Base-by-base conservation (phyloP, 2,113 vertebrate genomes). In the Lepidothrix coronata region DNA sequence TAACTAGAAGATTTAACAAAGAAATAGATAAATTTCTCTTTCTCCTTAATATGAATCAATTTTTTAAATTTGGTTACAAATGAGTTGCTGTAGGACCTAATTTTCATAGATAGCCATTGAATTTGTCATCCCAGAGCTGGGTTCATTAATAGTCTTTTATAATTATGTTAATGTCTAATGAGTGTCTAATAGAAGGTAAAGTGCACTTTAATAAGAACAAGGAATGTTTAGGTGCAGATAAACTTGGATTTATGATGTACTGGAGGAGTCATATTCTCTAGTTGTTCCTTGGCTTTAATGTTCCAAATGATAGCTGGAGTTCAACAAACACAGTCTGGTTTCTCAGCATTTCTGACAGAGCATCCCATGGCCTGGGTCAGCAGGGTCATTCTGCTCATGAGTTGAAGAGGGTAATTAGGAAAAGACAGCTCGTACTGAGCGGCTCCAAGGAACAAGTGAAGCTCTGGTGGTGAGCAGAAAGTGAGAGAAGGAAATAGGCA, bases 261-360 rank as follows among this genome's bases (percentile, higher is more conserved):
- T 72, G 0, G 0, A 39, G n/a, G 51, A 8, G 23, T n/a, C 0
- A 1, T 30, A 13, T 55, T 71, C 48, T 62, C 4, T 54, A 59
- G 27, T 33, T 62, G 63, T 54, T 83, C 25, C 61, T 85, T 89
- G 72, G 20, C 46, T 85, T 73, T 58, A 25, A 39, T 61, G 51
- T 92, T 88, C 55, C 79, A 80, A 65, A 12, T 81, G 76, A 35
- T 31, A 92, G 33, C 25, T 44, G 54, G 55, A 46, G 74, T 48
- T 88, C 25, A 61, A 55, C 77, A 44, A 43, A 2, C 22, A 24
- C 6, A 39, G 24, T 3, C 8, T 25, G 76, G 43, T 30, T 66
- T 61, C 57, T 87, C 57, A 35, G n/a, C 14, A 9, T 68, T 86
- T 81, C 39, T 87, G 68, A 37, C 52, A 68, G 65, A 86, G 49